Evolutionary conservation across 2,797 vertebrate genomes (phyloP).

Genomic region (Meriones psammophilus): DNA sequence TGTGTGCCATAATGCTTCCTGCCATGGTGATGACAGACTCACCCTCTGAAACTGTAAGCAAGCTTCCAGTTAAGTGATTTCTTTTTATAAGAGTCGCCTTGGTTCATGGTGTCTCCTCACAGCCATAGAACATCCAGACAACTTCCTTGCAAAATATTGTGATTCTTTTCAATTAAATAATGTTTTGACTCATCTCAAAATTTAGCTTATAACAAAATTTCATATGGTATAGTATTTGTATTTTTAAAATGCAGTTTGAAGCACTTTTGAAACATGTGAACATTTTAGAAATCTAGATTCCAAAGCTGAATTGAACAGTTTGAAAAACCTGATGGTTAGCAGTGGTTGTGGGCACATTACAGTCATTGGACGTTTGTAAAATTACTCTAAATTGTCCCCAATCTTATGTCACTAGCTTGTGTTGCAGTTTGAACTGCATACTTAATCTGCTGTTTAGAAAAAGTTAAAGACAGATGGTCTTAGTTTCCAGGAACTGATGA

Average conservation of each 20-base stretch:
- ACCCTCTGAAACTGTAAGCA: background rate
- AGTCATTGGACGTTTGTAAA: no score
- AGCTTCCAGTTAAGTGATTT: background rate
- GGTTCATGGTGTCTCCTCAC: background rate
- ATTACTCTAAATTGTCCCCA: no score
- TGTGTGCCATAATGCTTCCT: background rate
- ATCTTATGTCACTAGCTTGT: background rate
- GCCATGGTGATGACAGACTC: background rate
- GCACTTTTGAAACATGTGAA: no score
- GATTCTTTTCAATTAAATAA: constrained; percentile 23
- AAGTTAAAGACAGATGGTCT: background rate
- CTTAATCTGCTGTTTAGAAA: background rate
- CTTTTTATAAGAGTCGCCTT: background rate
- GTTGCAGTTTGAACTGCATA: no score
- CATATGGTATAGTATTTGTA: background rate
- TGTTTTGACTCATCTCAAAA: constrained; percentile 30
- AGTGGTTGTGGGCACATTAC: no score
- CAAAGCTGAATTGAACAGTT: no score
- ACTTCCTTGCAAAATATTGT: constrained; percentile 40
- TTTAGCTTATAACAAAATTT: constrained; percentile 44
- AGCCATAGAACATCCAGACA: background rate
- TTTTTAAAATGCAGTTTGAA: no score
- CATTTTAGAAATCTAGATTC: no score
- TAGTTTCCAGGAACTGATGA: background rate
- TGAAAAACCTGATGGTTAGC: no score